phyloP scores from a whole-genome alignment of 2,113 vertebrate species.

The Sylvilagus bachmani region DNA sequence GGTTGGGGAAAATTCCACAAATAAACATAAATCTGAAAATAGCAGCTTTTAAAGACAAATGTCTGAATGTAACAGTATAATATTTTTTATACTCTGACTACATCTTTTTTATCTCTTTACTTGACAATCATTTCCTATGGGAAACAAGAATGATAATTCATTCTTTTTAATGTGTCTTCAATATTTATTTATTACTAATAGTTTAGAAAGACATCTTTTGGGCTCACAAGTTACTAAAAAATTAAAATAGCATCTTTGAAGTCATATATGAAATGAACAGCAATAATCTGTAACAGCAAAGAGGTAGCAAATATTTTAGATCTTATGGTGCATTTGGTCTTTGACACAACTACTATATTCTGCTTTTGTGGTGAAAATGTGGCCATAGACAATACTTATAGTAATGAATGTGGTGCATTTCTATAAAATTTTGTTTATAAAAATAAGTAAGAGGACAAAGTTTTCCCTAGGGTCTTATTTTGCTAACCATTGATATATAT shows the following conservation, averaged over 20 bases:
- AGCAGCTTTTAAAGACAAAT: background rate
- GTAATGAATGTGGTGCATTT: conserved; percentile 43
- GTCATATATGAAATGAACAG: background rate
- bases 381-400: conserved; percentile 31
- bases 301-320: background rate
- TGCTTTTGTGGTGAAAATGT: background rate
- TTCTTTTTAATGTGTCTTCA: background rate
- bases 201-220: background rate
- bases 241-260: background rate
- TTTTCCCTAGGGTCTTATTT: conserved; percentile 42
- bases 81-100: background rate
- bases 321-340: background rate
- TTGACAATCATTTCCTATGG: background rate
- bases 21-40: background rate
- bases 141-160: background rate
- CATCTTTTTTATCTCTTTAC: background rate
- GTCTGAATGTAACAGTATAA: background rate
- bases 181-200: background rate
- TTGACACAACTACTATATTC: conserved; percentile 19
- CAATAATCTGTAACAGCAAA: background rate
- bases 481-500: conserved; percentile 56
- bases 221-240: background rate
- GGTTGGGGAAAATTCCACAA: background rate
- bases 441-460: conserved; percentile 21
- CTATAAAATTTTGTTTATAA: conserved; percentile 53